Evolutionary conservation across 2,113 vertebrate species (phyloP), one percentile per base, ranked within the genome.

Genomic region (Oreochromis aureus): DNA sequence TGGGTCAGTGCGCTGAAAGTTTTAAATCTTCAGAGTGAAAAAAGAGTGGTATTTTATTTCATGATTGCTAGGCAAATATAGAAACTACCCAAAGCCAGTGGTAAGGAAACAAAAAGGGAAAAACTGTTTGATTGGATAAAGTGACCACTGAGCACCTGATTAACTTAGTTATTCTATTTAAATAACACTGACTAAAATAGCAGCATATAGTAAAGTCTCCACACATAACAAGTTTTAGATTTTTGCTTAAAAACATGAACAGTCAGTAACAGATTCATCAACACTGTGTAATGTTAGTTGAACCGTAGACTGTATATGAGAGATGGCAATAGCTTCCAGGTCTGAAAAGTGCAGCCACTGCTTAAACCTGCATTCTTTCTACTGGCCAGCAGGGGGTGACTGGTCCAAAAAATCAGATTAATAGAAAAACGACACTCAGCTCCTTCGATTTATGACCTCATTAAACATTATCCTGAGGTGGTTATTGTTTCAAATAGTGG

Each of bases 1-100:
- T 83, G 63, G 41, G 94, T 95, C 58, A 80, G 90, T 58, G n/a
- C n/a, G 13, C 15, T 4, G 16, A 15, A 71, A 39, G 59, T 27
- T 79, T 51, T 30, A 51, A 53, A 69, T 34, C 18, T 15, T 66
- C 36, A 56, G 16, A 11, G 8, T 15, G 22, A 34, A 51, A 83
- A 78, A 78, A 51, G 16, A 44, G 36, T 19, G 2, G 12, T 24
- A 36, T 44, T 76, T 44, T 24, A 56, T 55, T 34, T 83, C n/a
- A 69, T 11, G 13, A 39, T 69, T 69, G 46, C 44, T 78, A 12
- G 24, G 5, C 48, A 27, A 24, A 76, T 11, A 32, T 46, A 76
- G 13, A 46, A 76, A 48, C 16, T 48, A 7, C 9, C 41, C 22
- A 48, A 27, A 76, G 11, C 61, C 13, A 39, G 3, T 69, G 61